Evolutionary conservation across 2,888 invertebrate species (phyloP).

Genomic region (Drosophila kuntzei): DNA sequence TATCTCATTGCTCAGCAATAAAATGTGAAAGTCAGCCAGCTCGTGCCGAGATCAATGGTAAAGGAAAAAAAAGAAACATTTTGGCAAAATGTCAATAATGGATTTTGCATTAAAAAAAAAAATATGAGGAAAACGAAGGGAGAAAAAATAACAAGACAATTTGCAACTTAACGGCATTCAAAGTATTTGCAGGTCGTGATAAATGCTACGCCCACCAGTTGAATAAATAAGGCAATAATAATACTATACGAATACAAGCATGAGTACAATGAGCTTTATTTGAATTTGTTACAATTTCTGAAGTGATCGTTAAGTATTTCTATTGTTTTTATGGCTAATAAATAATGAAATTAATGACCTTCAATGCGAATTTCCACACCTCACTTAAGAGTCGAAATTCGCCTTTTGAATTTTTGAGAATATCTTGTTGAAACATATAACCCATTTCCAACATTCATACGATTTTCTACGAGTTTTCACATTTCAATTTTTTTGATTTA

Average conservation of each 20-base stretch:
- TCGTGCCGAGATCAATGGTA: conserved; percentile 44
- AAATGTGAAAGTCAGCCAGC: conserved; percentile 70
- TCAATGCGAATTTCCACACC: conserved; percentile 40
- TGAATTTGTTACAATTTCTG: conserved; percentile 56
- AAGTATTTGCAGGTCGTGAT: conserved; percentile 73
- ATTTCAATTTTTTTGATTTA: no score
- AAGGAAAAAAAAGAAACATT: conserved; percentile 13
- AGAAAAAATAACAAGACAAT: conserved; percentile 34
- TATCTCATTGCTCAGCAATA: conserved; percentile 45
- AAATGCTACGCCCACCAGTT: conserved; percentile 71
- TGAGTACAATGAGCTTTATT: conserved; percentile 15
- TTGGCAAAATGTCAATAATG: conserved; percentile 44
- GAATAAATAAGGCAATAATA: conserved; percentile 56
- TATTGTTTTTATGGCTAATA: conserved; percentile 47
- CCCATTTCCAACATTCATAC: no score
- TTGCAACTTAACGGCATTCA: conserved; percentile 60
- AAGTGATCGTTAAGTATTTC: conserved; percentile 47
- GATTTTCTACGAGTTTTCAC: no score
- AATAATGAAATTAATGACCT: conserved; percentile 34
- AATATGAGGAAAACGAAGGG: neutral
- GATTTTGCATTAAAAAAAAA: conserved; percentile 27
- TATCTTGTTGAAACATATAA: neutral
- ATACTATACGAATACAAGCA: conserved; percentile 25
- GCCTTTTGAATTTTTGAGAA: conserved; percentile 6
- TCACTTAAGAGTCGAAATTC: neutral